Conservation (phyloP, 2,888 invertebrate genomes). For the Gasteruption jaculator region DNA sequence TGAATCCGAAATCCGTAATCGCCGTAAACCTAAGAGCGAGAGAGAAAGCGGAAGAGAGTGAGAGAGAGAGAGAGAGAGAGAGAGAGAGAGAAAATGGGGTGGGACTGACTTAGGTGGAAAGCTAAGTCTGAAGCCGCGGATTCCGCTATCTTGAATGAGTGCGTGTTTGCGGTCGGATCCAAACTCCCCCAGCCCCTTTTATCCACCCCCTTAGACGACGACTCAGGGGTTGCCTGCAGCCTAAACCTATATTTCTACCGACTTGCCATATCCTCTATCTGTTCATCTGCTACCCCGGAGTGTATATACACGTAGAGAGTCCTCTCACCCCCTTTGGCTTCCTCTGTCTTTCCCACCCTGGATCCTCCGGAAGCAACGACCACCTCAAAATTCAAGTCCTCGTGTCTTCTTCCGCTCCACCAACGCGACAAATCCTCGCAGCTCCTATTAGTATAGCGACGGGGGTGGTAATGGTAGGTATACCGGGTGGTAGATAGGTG, state of each 20-base stretch:
- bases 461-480: not conserved
- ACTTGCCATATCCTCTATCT: constrained; percentile 42
- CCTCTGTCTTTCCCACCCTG: constrained; percentile 22
- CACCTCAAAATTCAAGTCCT: constrained; percentile 25
- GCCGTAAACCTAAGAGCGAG: constrained; percentile 41
- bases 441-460: no score
- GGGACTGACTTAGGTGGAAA: constrained; percentile 13
- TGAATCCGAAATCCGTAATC: constrained; percentile 41
- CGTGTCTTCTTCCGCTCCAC: constrained; percentile 3
- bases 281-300: constrained; percentile 43
- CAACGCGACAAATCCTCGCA: constrained; percentile 42
- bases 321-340: constrained; percentile 14
- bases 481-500: not conserved
- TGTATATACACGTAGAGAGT: constrained; percentile 9
- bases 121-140: no score
- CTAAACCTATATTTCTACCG: constrained; percentile 47
- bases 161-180: no score
- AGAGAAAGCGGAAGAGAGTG: constrained; percentile 5
- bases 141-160: no score
- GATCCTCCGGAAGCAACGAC: constrained; percentile 24
- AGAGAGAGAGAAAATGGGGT: constrained; percentile 19
- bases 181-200: no score
- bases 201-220: no score
- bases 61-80: constrained; percentile 17
- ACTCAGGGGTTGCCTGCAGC: constrained; percentile 34